phyloP scores from a whole-genome alignment of 2,113 vertebrate species.

The Passerina amoena region DNA sequence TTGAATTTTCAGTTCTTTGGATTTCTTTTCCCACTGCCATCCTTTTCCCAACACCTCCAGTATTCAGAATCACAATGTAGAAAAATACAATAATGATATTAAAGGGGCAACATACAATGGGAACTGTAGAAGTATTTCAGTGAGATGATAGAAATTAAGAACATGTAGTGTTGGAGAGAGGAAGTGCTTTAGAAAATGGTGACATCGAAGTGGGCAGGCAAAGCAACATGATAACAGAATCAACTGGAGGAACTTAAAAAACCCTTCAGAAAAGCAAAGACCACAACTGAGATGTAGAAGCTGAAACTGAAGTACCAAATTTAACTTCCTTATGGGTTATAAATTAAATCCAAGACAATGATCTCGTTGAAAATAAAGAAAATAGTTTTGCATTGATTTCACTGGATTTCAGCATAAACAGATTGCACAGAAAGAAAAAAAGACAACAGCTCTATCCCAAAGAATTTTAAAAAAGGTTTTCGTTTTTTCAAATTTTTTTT shows the following conservation, averaged over 20 bases:
- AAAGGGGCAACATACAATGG: accelerated
- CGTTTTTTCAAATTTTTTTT: slow-evolving; percentile 55
- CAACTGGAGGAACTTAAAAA: background rate
- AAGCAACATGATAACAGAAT: background rate
- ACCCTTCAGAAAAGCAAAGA: accelerated
- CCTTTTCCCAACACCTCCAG: background rate
- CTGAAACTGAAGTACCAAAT: background rate
- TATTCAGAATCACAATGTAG: background rate
- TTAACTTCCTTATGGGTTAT: background rate
- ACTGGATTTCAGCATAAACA: background rate
- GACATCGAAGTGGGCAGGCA: background rate
- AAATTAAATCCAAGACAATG: background rate
- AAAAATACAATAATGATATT: background rate
- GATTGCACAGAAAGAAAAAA: background rate
- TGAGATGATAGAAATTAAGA: background rate
- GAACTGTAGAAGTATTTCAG: background rate
- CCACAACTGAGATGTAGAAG: background rate
- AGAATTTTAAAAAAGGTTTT: background rate
- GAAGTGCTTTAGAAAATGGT: background rate
- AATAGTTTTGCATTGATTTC: background rate
- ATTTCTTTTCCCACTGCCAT: background rate
- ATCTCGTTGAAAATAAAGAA: background rate
- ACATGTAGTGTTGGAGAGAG: background rate
- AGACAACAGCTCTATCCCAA: background rate
- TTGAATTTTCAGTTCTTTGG: background rate